phyloP scores from a whole-genome alignment of 1,140 invertebrate species.

The Euglossa dilemma region DNA sequence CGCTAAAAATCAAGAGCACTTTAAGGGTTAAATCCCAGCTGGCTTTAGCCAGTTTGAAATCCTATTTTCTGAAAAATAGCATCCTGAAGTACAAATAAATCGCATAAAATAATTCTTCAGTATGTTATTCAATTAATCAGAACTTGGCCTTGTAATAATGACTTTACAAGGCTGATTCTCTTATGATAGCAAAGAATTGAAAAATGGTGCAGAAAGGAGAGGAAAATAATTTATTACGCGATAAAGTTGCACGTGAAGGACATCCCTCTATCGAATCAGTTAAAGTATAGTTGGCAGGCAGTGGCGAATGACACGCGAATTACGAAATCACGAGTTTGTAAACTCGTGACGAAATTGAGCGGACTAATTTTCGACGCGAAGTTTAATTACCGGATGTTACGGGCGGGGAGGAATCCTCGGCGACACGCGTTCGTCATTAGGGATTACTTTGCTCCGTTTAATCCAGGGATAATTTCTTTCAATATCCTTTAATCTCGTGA shows the following conservation, averaged over 20 bases:
- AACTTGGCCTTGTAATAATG: too few relatives aligned
- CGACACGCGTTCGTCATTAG: neutral
- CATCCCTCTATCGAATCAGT: neutral
- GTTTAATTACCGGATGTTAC: neutral
- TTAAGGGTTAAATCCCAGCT: too few relatives aligned
- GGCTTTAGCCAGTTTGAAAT: too few relatives aligned
- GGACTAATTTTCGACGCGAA: neutral
- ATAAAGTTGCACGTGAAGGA: neutral
- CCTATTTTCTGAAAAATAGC: too few relatives aligned
- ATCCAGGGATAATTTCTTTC: neutral
- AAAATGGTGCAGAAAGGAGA: neutral
- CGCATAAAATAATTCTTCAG: too few relatives aligned
- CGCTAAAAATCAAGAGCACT: too few relatives aligned
- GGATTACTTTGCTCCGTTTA: neutral
- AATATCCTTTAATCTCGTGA: neutral
- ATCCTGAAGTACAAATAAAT: too few relatives aligned
- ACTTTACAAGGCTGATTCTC: neutral
- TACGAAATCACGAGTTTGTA: slow-evolving; percentile 52
- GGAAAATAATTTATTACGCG: slow-evolving; percentile 5
- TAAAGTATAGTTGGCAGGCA: neutral
- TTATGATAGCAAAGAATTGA: neutral
- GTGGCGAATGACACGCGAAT: neutral
- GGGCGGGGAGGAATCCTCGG: neutral
- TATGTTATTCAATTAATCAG: too few relatives aligned
- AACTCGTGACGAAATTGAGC: neutral